Evolutionary conservation across 2,113 vertebrate genomes (phyloP).

Genomic region (Barbus barbus): DNA sequence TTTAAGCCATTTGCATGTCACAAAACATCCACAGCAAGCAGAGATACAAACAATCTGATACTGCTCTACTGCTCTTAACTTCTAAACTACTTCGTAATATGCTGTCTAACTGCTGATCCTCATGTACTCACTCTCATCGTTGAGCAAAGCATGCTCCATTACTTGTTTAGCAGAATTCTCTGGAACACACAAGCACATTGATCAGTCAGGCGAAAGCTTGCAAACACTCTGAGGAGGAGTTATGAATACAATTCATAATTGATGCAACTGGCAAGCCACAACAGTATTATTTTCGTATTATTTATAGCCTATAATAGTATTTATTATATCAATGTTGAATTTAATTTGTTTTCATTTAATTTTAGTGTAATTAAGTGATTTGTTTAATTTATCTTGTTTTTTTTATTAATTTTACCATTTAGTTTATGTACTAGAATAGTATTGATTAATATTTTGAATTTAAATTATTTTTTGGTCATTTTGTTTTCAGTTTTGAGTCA

Average conservation of each 20-base stretch:
- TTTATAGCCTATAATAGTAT: too few species aligned
- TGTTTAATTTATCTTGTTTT: too few species aligned
- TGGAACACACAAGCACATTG: conserved; percentile 67
- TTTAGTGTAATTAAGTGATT: too few species aligned
- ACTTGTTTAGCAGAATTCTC: conserved; percentile 77
- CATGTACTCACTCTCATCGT: conserved; percentile 89
- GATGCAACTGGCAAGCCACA: conserved; percentile 2
- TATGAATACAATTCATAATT: conserved; percentile 29
- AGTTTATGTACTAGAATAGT: too few species aligned
- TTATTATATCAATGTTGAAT: background rate
- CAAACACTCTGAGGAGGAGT: conserved; percentile 24
- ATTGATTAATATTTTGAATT: too few species aligned
- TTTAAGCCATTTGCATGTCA: conserved; percentile 22
- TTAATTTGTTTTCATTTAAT: too few species aligned
- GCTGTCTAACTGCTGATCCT: conserved; percentile 45
- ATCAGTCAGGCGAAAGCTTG: conserved; percentile 54
- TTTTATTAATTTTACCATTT: too few species aligned
- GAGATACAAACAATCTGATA: conserved; percentile 19
- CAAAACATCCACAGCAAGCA: conserved; percentile 36
- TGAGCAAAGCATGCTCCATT: conserved; percentile 97
- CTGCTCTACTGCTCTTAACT: background rate
- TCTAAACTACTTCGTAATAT: conserved; percentile 19
- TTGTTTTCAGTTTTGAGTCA: too few species aligned
- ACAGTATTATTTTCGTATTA: background rate
- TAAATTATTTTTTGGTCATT: too few species aligned